Evolutionary conservation across 2,113 vertebrate genomes (phyloP).

Genomic region (Cichladusa arquata): DNA sequence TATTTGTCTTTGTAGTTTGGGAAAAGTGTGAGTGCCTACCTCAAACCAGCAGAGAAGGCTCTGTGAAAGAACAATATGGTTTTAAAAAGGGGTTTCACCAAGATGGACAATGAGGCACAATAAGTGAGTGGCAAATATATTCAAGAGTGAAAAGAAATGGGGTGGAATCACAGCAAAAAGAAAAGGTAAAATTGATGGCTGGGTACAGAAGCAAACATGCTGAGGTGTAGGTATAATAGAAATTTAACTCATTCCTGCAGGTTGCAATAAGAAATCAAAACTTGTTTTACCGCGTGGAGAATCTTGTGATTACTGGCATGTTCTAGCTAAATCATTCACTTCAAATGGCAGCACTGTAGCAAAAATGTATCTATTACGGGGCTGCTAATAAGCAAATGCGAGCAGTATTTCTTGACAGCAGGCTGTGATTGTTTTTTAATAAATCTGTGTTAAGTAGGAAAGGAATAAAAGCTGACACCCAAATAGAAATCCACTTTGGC

Average conservation of each 20-base stretch:
- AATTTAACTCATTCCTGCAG: neutral
- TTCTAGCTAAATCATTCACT: neutral
- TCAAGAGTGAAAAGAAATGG: neutral
- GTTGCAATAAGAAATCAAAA: neutral
- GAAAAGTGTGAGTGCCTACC: neutral
- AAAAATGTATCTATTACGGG: neutral
- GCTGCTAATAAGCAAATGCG: conserved; percentile 10
- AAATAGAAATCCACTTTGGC: neutral
- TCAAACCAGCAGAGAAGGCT: neutral
- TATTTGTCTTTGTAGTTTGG: neutral
- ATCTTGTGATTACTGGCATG: neutral
- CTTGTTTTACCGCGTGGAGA: neutral
- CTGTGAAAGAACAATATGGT: neutral
- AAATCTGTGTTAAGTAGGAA: conserved; percentile 12
- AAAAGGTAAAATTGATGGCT: neutral
- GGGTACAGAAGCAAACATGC: neutral
- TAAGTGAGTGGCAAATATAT: neutral
- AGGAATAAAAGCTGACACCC: conserved; percentile 12
- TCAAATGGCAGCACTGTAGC: neutral
- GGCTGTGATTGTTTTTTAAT: conserved; percentile 14
- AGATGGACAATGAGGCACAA: neutral
- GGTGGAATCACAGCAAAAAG: neutral
- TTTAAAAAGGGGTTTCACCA: neutral
- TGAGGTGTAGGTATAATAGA: neutral
- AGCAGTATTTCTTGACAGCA: conserved; percentile 14